Percentiles rank a stretch among this genome's conserved stretches.
Evolutionary conservation across 2,113 vertebrate genomes (phyloP).

Genomic region (Mesitornis unicolor): DNA sequence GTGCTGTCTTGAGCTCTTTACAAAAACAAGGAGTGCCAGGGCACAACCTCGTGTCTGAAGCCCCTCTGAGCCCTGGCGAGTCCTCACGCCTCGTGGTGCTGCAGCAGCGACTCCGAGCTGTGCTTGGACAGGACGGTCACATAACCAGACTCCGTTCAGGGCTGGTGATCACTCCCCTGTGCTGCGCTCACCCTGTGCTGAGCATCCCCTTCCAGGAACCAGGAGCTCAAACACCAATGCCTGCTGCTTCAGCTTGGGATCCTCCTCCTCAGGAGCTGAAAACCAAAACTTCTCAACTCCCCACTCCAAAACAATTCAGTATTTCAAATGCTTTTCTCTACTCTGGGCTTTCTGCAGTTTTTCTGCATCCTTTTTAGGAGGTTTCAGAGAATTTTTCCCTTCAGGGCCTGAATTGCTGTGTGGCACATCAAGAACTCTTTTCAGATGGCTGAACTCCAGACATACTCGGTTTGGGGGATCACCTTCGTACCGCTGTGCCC

Average conservation of each 20-base stretch:
- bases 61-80: background rate
- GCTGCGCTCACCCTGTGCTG: too few species aligned
- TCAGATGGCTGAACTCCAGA: background rate
- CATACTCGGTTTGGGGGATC: rapidly evolving
- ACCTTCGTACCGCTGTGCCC: background rate
- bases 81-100: background rate
- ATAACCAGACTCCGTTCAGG: background rate
- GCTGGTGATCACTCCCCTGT: too few species aligned
- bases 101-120: background rate
- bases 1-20: slow-evolving; percentile 63
- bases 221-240: background rate
- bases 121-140: background rate
- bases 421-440: background rate
- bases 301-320: background rate
- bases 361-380: background rate
- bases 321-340: background rate
- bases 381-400: background rate
- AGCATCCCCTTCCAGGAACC: background rate
- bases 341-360: background rate
- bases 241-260: background rate
- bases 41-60: slow-evolving; percentile 2
- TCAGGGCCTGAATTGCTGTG: background rate
- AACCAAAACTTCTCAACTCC: background rate
- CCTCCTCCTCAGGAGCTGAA: background rate
- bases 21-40: slow-evolving; percentile 65